phyloP scores from a whole-genome alignment of 2,797 vertebrate genomes.

The Picus viridis region DNA sequence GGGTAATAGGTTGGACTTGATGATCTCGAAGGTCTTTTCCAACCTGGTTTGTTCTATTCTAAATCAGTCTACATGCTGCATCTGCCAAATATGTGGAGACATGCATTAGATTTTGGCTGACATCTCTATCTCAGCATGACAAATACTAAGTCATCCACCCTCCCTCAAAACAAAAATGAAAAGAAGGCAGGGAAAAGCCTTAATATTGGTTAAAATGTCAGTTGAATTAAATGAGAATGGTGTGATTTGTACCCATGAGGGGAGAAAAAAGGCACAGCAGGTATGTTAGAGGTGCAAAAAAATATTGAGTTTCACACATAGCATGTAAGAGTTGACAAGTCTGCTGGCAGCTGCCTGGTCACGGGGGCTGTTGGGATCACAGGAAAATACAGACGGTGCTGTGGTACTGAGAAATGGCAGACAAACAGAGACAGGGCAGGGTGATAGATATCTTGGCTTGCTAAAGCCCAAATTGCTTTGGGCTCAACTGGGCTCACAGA shows the following conservation, averaged over 20 bases:
- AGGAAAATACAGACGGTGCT: neutral
- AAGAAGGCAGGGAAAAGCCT: neutral
- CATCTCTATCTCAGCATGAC: constrained; percentile 32
- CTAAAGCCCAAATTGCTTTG: neutral
- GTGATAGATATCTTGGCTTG: neutral
- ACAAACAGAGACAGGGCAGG: neutral
- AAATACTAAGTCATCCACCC: neutral
- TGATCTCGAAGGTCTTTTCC: too few relatives aligned
- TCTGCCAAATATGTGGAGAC: constrained; percentile 26
- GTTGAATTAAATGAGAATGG: constrained; percentile 55
- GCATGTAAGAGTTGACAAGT: constrained; percentile 55
- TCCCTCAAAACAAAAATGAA: neutral
- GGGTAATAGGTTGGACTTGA: too few relatives aligned
- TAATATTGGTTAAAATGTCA: constrained; percentile 62
- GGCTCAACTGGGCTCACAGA: neutral
- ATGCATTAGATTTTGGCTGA: neutral
- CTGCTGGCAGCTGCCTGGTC: constrained; percentile 61
- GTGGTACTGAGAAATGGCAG: neutral
- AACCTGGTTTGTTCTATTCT: too few relatives aligned
- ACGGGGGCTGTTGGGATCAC: neutral
- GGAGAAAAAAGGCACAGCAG: constrained; percentile 43
- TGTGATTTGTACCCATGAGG: constrained; percentile 59
- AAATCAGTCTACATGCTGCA: neutral
- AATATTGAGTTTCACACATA: constrained; percentile 70
- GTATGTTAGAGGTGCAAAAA: constrained; percentile 58